phyloP scores from a whole-genome alignment of 2,888 invertebrate genomes.

The Metallyticus violacea region DNA sequence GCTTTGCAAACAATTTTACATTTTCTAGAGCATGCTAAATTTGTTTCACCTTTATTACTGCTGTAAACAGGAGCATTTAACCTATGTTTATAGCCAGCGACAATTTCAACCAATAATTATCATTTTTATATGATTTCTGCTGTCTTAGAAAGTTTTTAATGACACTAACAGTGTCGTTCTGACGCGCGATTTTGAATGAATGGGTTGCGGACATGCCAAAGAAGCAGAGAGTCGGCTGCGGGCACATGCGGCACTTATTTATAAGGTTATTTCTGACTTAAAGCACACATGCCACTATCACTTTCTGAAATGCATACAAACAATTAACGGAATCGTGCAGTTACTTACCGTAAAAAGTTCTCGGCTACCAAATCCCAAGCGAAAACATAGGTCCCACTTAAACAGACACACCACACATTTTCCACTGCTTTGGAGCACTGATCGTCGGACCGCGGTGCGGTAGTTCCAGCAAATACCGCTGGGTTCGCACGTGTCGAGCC shows the following conservation, averaged over 20 bases:
- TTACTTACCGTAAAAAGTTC: not conserved
- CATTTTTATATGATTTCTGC: too few relatives aligned
- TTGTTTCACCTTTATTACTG: too few relatives aligned
- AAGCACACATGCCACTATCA: not conserved
- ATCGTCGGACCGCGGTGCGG: not conserved
- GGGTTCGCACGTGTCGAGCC: not conserved
- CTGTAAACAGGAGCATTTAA: too few relatives aligned
- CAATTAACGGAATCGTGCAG: not conserved
- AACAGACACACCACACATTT: conserved; percentile 9
- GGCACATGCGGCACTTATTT: not conserved
- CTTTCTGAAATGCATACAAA: not conserved
- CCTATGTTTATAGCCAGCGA: too few relatives aligned
- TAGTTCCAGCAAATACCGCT: conserved; percentile 1
- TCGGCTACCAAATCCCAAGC: not conserved
- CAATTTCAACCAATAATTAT: too few relatives aligned
- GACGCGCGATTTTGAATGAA: not conserved
- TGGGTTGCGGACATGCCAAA: not conserved
- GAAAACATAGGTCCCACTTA: not conserved
- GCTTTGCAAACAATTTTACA: too few relatives aligned
- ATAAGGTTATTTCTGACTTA: not conserved
- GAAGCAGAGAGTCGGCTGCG: not conserved
- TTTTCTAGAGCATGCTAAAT: too few relatives aligned
- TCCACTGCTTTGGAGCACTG: not conserved
- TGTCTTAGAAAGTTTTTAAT: not conserved
- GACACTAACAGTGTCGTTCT: not conserved